Evolutionary conservation across 2,113 vertebrate genomes (phyloP), one percentile per base, ranked within the genome.

Genomic region (Colinus virginianus): DNA sequence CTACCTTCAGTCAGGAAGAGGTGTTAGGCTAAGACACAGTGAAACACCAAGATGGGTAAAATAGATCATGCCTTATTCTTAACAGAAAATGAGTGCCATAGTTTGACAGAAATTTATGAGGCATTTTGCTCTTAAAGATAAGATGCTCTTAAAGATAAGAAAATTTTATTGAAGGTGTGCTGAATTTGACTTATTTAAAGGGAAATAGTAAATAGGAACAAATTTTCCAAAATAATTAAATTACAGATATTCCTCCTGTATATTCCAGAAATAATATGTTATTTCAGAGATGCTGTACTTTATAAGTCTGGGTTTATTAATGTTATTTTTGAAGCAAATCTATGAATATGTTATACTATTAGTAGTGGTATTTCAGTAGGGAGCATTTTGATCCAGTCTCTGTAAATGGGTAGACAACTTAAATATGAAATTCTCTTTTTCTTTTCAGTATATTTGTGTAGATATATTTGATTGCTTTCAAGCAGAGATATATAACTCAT

Each of bases 1-100:
- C 70, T 71, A 32, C 19, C 8, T 64, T 90, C 70, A 71, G 7
- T 49, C 68, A 93, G 42, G 62, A 93, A 91, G 38, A 89, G 6
- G 26, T 53, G n/a, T 58, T 90, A 32, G 70, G 55, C n/a, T 25
- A 58, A 61, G 71, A 62, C 17, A 11, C 23, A 13, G 23, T 30
- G 9, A 26, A 48, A 13, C 9, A 36, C 26, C 18, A 3, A 40
- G 11, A 40, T 13, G 6, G 18, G 8, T 8, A 36, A n/a, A 49
- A 58, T 0, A 48, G 8, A 55, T 42, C 34, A 38, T 4, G 5
- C 1, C 30, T 26, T 55, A 6, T 20, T 76, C n/a, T 46, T 22
- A 9, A 14, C 70, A 25, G 32, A 7, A 77, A 3, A 7, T 20
- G 25, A 30, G 9, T 1, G 3, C 63, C 11, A 56, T 3, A 21